phyloP scores from a whole-genome alignment of 2,888 invertebrate genomes.

The Volucella bombylans region DNA sequence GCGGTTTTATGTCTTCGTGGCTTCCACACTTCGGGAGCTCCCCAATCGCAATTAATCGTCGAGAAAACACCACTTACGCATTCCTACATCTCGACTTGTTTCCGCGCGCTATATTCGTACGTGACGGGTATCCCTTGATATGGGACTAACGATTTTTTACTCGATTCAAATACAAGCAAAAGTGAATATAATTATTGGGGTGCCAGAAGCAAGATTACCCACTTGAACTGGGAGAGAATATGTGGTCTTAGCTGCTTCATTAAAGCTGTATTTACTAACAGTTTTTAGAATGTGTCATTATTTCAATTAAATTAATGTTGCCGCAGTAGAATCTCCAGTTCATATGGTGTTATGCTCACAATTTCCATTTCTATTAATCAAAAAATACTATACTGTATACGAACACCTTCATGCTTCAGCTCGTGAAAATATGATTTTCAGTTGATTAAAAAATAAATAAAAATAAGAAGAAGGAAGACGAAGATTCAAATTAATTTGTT shows the following conservation, averaged over 20 bases:
- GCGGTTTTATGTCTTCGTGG: constrained; percentile 52
- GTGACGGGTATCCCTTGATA: constrained; percentile 17
- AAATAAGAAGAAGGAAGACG: constrained; percentile 26
- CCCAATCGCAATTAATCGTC: constrained; percentile 70
- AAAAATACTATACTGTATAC: constrained; percentile 45
- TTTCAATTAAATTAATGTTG: constrained; percentile 69
- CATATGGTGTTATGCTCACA: constrained; percentile 35
- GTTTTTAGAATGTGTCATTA: constrained; percentile 59
- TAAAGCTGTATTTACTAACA: constrained; percentile 60
- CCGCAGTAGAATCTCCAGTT: constrained; percentile 22
- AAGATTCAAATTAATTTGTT: constrained; percentile 71
- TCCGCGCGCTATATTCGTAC: constrained; percentile 33
- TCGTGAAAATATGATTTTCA: constrained; percentile 26
- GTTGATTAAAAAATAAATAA: constrained; percentile 58
- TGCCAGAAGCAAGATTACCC: constrained; percentile 68
- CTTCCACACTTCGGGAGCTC: constrained; percentile 60
- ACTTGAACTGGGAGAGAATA: constrained; percentile 41
- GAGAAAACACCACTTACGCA: constrained; percentile 71
- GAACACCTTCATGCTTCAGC: background rate
- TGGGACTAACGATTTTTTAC: background rate
- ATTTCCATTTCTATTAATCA: constrained; percentile 49
- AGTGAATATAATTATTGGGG: constrained; percentile 66
- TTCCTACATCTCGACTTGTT: constrained; percentile 65
- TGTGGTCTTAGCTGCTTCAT: constrained; percentile 51
- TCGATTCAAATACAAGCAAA: constrained; percentile 52